phyloP scores from a whole-genome alignment of 1,140 invertebrate genomes.

The Gryllus bimaculatus region DNA sequence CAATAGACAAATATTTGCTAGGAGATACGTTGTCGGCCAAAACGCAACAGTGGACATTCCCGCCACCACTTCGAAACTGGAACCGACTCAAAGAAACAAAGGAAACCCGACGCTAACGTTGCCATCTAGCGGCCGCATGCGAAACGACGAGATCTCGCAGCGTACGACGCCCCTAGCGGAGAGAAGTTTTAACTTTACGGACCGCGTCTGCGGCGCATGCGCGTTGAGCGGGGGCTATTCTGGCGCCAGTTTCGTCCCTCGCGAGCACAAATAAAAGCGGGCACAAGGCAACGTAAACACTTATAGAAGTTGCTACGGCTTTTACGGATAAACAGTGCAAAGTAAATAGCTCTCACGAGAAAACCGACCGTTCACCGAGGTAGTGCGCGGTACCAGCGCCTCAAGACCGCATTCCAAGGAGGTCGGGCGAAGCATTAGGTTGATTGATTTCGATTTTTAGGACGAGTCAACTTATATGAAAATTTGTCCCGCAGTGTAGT shows the following conservation, averaged over 20 bases:
- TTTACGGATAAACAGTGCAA: neutral
- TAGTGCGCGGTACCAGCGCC: too few relatives aligned
- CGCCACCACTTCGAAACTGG: neutral
- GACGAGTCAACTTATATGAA: too few relatives aligned
- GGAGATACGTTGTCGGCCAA: too few relatives aligned
- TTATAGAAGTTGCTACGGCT: neutral
- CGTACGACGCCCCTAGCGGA: neutral
- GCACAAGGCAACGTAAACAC: neutral
- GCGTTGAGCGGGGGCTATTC: neutral
- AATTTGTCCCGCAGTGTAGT: too few relatives aligned
- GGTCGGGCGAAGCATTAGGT: too few relatives aligned
- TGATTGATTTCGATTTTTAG: too few relatives aligned
- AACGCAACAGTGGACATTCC: neutral
- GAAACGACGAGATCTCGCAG: neutral
- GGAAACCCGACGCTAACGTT: neutral
- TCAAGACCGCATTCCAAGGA: too few relatives aligned
- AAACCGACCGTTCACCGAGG: neutral
- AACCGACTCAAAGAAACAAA: neutral
- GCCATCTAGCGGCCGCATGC: neutral
- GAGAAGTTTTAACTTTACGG: neutral
- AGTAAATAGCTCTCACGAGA: neutral
- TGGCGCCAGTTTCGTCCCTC: neutral
- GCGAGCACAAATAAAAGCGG: neutral
- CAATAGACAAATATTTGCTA: too few relatives aligned
- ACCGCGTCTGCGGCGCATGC: neutral